Conservation (phyloP, 2,888 invertebrate genomes). For the Hirtodrosophila cameraria region DNA sequence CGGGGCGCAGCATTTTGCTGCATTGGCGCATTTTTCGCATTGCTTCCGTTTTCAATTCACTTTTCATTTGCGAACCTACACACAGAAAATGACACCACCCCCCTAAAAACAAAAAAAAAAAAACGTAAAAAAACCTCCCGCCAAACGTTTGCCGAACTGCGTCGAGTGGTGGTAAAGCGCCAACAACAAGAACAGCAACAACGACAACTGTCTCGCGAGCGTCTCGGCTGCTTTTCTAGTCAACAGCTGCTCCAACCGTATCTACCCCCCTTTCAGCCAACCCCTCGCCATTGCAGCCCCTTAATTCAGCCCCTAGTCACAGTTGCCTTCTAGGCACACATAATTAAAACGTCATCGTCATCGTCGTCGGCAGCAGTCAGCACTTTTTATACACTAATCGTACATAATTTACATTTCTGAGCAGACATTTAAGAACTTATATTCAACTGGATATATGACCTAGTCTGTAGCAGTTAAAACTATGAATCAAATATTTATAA, state of each 20-base stretch:
- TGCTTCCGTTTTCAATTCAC: constrained; percentile 79
- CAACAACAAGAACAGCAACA: constrained; percentile 8
- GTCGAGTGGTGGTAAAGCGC: constrained; percentile 4
- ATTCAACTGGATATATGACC: not conserved
- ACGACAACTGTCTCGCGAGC: constrained; percentile 64
- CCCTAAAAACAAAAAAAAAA: not conserved
- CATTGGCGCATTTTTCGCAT: constrained; percentile 75
- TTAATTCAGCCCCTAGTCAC: constrained; percentile 24
- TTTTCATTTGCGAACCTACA: constrained; percentile 57
- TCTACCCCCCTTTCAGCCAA: not conserved
- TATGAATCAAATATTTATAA: too few relatives aligned
- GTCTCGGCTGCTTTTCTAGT: constrained; percentile 62
- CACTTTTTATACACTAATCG: constrained; percentile 50
- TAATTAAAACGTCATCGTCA: constrained; percentile 76
- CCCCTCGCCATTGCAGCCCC: constrained; percentile 4
- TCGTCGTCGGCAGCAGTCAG: constrained; percentile 54
- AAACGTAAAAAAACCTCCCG: not conserved
- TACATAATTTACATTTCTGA: constrained; percentile 4
- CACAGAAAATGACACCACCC: constrained; percentile 7
- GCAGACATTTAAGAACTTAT: not conserved
- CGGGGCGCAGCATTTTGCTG: constrained; percentile 60
- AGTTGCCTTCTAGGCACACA: constrained; percentile 67
- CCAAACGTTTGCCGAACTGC: constrained; percentile 5
- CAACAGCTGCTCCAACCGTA: not conserved
- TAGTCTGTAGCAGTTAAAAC: not conserved